Evolutionary conservation across 2,888 invertebrate species (phyloP).

Genomic region (Creontiades dilutus): DNA sequence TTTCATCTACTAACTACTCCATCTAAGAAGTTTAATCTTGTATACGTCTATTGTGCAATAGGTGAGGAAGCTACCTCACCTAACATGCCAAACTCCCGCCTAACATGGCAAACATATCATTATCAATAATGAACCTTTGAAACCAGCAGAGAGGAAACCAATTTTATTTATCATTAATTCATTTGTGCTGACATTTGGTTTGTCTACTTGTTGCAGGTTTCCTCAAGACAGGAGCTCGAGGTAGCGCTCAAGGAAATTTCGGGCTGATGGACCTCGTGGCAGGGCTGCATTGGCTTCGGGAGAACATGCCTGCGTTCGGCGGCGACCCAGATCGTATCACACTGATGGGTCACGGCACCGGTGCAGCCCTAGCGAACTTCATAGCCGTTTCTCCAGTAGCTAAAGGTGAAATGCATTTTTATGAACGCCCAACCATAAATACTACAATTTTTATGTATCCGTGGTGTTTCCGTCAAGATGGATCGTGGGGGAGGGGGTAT

Average conservation of each 20-base stretch:
- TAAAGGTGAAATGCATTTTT: slow-evolving; percentile 84
- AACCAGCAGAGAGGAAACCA: too few species aligned
- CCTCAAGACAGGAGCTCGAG: slow-evolving; percentile 92
- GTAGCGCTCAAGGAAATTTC: slow-evolving; percentile 94
- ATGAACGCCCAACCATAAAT: background rate
- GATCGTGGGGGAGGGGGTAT: too few species aligned
- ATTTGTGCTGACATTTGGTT: background rate
- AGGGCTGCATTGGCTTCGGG: slow-evolving; percentile 96
- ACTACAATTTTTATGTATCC: background rate
- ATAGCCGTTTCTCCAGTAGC: slow-evolving; percentile 97
- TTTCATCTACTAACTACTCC: too few species aligned
- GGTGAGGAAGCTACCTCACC: too few species aligned
- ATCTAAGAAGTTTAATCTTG: too few species aligned
- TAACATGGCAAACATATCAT: too few species aligned
- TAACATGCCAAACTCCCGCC: too few species aligned
- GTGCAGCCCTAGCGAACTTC: slow-evolving; percentile 97
- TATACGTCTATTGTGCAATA: too few species aligned
- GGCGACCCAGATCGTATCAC: slow-evolving; percentile 96
- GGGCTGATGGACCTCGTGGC: slow-evolving; percentile 95
- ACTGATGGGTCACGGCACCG: slow-evolving; percentile 96
- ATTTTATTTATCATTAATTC: background rate
- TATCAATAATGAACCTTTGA: too few species aligned
- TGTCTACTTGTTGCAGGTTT: slow-evolving; percentile 82
- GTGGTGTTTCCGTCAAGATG: too few species aligned
- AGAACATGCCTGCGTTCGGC: slow-evolving; percentile 96